Evolutionary conservation across 2,113 vertebrate genomes (phyloP).

Genomic region (Trematomus loennbergii): DNA sequence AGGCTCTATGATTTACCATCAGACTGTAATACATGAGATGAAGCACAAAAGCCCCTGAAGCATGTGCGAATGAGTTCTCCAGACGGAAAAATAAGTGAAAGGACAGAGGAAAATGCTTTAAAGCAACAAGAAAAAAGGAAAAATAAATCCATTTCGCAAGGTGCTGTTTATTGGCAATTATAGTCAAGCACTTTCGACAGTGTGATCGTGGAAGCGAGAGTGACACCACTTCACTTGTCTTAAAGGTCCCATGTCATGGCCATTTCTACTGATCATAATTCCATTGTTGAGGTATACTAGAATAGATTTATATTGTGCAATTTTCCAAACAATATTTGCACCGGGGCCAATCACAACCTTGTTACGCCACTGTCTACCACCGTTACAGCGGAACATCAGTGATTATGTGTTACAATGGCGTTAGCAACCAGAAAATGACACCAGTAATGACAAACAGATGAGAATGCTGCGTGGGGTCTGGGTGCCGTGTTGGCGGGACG

Average conservation of each 20-base stretch:
- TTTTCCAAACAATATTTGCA: no score
- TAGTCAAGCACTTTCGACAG: constrained; percentile 69
- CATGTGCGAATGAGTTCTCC: constrained; percentile 31
- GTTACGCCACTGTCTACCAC: no score
- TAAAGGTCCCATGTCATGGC: background rate
- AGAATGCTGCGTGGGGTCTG: no score
- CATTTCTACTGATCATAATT: no score
- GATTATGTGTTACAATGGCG: no score
- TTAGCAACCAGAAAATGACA: no score
- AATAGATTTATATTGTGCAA: no score
- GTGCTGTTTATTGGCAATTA: constrained; percentile 78
- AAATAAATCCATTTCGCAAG: constrained; percentile 64
- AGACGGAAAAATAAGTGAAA: constrained; percentile 40
- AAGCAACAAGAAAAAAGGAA: constrained; percentile 49
- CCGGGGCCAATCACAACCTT: no score
- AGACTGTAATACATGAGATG: constrained; percentile 46
- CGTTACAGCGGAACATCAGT: no score
- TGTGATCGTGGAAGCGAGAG: constrained; percentile 50
- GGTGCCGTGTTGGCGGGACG: no score
- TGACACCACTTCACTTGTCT: constrained; percentile 57
- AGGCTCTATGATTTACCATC: constrained; percentile 17
- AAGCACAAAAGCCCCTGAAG: constrained; percentile 51
- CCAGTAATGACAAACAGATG: no score
- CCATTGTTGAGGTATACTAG: no score
- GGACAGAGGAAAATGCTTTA: constrained; percentile 45